phyloP scores from a whole-genome alignment of 2,888 invertebrate genomes.

The Clostera curtula region DNA sequence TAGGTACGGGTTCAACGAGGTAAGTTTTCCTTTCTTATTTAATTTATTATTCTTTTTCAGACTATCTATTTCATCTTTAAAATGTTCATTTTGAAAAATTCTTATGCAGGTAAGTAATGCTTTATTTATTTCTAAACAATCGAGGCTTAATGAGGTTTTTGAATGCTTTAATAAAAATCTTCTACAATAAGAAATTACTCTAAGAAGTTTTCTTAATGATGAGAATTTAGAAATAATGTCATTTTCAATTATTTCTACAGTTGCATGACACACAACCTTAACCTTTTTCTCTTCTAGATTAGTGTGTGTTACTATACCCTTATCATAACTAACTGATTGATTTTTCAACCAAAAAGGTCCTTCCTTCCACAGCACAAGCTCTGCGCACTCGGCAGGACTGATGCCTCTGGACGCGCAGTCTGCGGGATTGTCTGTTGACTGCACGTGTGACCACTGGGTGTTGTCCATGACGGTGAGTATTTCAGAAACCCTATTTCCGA shows the following conservation, averaged over 20 bases:
- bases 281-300: not conserved
- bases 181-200: not conserved
- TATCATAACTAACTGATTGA: not conserved
- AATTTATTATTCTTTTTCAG: not conserved
- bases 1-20: slow-evolving; percentile 1
- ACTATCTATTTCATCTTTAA: not conserved
- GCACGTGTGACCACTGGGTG: not conserved
- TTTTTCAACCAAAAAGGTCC: not conserved
- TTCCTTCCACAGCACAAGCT: not conserved
- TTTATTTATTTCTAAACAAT: not conserved
- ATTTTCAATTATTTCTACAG: not conserved
- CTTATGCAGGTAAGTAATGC: not conserved
- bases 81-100: not conserved
- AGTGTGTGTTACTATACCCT: not conserved
- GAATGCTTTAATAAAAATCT: slow-evolving; percentile 1
- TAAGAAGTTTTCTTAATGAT: not conserved
- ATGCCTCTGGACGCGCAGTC: not conserved
- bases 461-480: slow-evolving; percentile 1
- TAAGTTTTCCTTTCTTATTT: not conserved
- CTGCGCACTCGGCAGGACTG: not conserved
- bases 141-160: not conserved
- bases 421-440: not conserved
- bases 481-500: slow-evolving; percentile 1
- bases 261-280: not conserved
- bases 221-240: not conserved